Conservation (phyloP, 2,888 invertebrate genomes). For the Sisyra nigra region DNA sequence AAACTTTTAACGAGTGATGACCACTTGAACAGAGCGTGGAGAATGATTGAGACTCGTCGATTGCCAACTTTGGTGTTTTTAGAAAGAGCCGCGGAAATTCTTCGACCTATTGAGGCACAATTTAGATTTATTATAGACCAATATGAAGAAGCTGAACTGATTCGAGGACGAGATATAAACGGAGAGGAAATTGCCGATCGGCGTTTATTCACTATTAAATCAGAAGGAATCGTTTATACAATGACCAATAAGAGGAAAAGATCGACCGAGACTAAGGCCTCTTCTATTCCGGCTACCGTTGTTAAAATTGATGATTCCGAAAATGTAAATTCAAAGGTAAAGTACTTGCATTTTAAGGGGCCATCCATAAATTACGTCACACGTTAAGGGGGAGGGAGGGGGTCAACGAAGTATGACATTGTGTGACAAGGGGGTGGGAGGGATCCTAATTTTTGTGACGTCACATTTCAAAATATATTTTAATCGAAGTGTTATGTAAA, state of each 20-base stretch:
- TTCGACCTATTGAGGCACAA: slow-evolving; percentile 5
- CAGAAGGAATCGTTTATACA: neutral
- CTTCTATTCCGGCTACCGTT: neutral
- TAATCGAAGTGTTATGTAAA: too few species aligned
- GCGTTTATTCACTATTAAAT: slow-evolving; percentile 1
- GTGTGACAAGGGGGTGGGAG: too few species aligned
- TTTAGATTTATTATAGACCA: slow-evolving; percentile 5
- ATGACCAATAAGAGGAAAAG: slow-evolving; percentile 6
- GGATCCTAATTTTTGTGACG: too few species aligned
- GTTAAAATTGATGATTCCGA: neutral
- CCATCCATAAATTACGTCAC: too few species aligned
- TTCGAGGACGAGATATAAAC: slow-evolving; percentile 2
- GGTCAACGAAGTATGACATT: too few species aligned
- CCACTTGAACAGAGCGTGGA: slow-evolving; percentile 6
- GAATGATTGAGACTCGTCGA: slow-evolving; percentile 7
- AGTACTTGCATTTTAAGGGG: neutral
- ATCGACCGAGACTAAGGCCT: neutral
- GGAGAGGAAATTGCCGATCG: slow-evolving; percentile 2
- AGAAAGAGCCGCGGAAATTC: slow-evolving; percentile 7
- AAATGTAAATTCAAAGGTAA: slow-evolving; percentile 1
- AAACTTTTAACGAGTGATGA: slow-evolving; percentile 8
- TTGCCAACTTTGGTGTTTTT: slow-evolving; percentile 7
- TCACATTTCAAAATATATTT: too few species aligned
- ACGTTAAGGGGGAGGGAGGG: too few species aligned
- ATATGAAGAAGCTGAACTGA: slow-evolving; percentile 8